Evolutionary conservation across 2,797 vertebrate genomes (phyloP).

Genomic region (Vireo griseus): DNA sequence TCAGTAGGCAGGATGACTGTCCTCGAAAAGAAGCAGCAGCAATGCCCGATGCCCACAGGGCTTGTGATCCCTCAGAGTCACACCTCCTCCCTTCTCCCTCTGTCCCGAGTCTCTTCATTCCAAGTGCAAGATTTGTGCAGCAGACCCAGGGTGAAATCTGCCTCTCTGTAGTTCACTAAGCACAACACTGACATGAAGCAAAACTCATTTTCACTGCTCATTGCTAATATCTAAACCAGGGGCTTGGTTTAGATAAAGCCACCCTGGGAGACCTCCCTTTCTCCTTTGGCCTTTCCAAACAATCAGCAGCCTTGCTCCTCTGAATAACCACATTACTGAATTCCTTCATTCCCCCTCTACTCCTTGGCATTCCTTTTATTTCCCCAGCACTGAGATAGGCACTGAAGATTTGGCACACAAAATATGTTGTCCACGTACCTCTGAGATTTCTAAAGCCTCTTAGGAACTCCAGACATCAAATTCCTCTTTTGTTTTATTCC

Average conservation of each 20-base stretch:
- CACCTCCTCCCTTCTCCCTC: not conserved
- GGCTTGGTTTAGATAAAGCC: not conserved
- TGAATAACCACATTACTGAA: not conserved
- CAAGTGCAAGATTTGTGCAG: fast-evolving
- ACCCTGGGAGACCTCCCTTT: not conserved
- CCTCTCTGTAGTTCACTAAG: not conserved
- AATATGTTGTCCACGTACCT: not conserved
- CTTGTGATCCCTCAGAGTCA: not conserved
- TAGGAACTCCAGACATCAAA: not conserved
- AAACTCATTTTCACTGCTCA: not conserved
- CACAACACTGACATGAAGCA: not conserved
- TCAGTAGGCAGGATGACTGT: not conserved
- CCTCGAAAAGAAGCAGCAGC: not conserved
- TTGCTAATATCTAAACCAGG: not conserved
- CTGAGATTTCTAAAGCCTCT: slow-evolving; percentile 4
- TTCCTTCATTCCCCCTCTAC: not conserved
- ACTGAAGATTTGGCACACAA: not conserved
- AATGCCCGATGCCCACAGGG: fast-evolving
- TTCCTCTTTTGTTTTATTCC: slow-evolving; percentile 32
- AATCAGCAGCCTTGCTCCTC: not conserved
- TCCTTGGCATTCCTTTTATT: not conserved
- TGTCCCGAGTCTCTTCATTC: fast-evolving
- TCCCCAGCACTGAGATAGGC: not conserved
- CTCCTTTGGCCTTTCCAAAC: not conserved
- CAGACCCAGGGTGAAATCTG: not conserved